Conservation (phyloP, 2,888 invertebrate species). For the Drosophila mulleri region DNA sequence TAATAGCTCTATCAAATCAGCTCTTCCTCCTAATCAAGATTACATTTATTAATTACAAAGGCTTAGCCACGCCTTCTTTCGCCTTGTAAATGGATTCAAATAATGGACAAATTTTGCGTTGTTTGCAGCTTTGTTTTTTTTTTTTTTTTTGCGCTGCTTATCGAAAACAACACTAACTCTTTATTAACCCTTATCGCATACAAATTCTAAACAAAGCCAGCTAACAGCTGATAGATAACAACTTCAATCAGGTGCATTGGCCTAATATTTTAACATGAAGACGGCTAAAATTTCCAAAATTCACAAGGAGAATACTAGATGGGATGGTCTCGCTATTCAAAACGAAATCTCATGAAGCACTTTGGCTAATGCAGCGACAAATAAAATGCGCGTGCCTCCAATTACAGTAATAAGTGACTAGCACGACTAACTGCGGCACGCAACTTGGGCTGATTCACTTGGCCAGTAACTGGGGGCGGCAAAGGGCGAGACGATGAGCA, state of each 20-base stretch:
- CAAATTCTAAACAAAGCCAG: slow-evolving; percentile 9
- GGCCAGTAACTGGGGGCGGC: background rate
- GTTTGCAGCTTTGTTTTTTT: too few relatives aligned
- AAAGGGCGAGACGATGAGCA: slow-evolving; percentile 42
- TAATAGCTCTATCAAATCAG: background rate
- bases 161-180: background rate
- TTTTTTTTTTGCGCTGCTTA: background rate
- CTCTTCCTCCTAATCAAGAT: background rate
- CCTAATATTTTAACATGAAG: background rate
- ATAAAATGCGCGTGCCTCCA: slow-evolving; percentile 32
- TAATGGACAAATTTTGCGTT: too few relatives aligned
- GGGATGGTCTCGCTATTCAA: background rate
- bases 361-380: slow-evolving; percentile 22
- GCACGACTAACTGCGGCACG: slow-evolving; percentile 49
- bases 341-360: background rate
- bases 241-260: slow-evolving; percentile 15
- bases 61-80: background rate
- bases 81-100: too few relatives aligned
- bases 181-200: background rate
- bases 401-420: slow-evolving; percentile 57
- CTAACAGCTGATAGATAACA: slow-evolving; percentile 29
- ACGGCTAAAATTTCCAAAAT: background rate
- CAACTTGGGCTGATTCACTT: slow-evolving; percentile 52
- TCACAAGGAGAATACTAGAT: background rate
- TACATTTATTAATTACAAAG: too few relatives aligned